A percentile compares a stretch with the other conserved stretches of the same genome.
phyloP scores from a whole-genome alignment of 1,140 invertebrate species.

The Plodia interpunctella region DNA sequence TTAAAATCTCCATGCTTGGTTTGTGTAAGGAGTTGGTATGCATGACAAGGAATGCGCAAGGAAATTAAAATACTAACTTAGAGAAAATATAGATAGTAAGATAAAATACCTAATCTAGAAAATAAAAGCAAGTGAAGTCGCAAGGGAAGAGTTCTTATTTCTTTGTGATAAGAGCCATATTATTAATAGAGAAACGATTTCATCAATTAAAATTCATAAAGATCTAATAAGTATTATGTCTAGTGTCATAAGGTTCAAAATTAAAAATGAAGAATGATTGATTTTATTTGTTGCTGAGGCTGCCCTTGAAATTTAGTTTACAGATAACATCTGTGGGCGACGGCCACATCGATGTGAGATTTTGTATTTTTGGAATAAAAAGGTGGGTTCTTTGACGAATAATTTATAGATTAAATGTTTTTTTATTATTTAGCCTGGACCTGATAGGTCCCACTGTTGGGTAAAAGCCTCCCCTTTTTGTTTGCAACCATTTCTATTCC shows the following conservation, averaged over 20 bases:
- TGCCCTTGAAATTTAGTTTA: slow-evolving; percentile 7
- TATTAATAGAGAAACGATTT: background rate
- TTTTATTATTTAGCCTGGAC: no score
- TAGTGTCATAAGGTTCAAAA: background rate
- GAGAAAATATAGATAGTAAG: no score
- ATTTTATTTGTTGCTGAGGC: background rate
- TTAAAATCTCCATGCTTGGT: no score
- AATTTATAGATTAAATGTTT: no score
- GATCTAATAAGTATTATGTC: background rate
- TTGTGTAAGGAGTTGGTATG: no score
- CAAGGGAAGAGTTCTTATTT: background rate
- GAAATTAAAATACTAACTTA: no score
- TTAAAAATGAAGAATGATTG: slow-evolving; percentile 22
- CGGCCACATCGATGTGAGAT: background rate
- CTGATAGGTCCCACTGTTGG: no score
- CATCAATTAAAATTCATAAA: slow-evolving; percentile 4
- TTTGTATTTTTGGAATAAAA: background rate
- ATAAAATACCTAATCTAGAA: no score
- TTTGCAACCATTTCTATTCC: no score
- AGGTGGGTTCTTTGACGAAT: background rate
- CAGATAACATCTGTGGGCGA: background rate
- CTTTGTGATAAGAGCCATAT: background rate
- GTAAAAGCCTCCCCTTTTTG: no score
- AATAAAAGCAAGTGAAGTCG: no score
- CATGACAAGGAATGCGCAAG: no score